Percentiles rank a stretch among this genome's conserved stretches.
Evolutionary conservation across 2,113 vertebrate species (phyloP).

Genomic region (Cathartes aura): DNA sequence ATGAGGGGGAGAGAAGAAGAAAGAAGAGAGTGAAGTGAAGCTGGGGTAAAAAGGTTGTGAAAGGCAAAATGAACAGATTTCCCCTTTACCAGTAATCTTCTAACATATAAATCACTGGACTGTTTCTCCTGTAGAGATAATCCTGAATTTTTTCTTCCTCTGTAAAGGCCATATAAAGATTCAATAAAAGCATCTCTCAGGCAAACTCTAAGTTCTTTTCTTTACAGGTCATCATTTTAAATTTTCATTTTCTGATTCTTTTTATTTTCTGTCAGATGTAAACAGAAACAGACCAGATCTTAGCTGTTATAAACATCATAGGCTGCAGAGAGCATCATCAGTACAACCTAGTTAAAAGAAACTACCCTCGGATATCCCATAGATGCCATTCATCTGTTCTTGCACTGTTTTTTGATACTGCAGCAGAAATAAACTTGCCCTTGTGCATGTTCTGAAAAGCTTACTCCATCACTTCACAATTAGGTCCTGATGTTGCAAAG

Average conservation of each 20-base stretch:
- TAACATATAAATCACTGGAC: constrained; percentile 61
- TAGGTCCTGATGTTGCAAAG: background rate
- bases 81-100: constrained; percentile 63
- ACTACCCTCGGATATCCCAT: background rate
- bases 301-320: background rate
- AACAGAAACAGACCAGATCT: background rate
- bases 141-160: background rate
- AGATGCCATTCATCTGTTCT: background rate
- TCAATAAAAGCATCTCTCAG: constrained; percentile 54
- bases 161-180: constrained; percentile 46
- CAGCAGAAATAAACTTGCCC: background rate
- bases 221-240: background rate
- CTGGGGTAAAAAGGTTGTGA: background rate
- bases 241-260: background rate
- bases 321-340: background rate
- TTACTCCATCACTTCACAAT: background rate
- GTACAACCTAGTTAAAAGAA: background rate
- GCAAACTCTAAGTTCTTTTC: constrained; percentile 29
- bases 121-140: constrained; percentile 60
- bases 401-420: background rate
- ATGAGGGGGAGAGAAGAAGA: background rate
- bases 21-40: background rate
- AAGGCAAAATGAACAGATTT: background rate
- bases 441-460: background rate
- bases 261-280: background rate